A percentile compares a stretch with the other conserved stretches of the same genome.
These are phyloP conservation scores for Saguinus midas DNA, from an alignment of 2,113 vertebrate genomes.

Conservation along the genomic window DNA sequence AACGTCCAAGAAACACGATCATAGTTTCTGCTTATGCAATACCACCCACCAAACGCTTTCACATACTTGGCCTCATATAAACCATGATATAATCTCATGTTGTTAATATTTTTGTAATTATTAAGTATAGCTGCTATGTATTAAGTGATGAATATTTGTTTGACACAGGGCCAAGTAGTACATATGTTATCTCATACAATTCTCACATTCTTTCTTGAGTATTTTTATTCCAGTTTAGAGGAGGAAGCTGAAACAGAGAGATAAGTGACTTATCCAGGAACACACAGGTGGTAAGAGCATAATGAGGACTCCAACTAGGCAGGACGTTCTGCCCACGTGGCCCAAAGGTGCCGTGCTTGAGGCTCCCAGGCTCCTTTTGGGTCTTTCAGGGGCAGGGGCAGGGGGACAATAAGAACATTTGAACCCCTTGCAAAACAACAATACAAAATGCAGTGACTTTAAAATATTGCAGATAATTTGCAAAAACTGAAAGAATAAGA, in stretches of 20 bases:
- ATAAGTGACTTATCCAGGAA: background rate
- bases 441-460: background rate
- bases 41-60: background rate
- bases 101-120: background rate
- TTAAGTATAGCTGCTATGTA: background rate
- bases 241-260: background rate
- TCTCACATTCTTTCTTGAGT: background rate
- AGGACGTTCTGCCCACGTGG: too few species aligned
- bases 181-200: background rate
- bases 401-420: background rate
- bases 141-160: background rate
- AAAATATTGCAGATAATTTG: background rate
- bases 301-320: background rate
- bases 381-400: background rate
- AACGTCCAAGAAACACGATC: background rate
- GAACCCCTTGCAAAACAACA: background rate
- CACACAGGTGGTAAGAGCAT: background rate
- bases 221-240: background rate
- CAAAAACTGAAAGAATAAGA: background rate
- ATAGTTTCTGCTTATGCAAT: background rate
- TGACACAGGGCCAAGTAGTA: background rate
- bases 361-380: background rate
- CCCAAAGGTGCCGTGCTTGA: background rate
- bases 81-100: background rate
- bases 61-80: background rate